Base-by-base conservation (phyloP, 35 echinoderm and acorn worm genomes). In the Holothuria glaberrima region DNA sequence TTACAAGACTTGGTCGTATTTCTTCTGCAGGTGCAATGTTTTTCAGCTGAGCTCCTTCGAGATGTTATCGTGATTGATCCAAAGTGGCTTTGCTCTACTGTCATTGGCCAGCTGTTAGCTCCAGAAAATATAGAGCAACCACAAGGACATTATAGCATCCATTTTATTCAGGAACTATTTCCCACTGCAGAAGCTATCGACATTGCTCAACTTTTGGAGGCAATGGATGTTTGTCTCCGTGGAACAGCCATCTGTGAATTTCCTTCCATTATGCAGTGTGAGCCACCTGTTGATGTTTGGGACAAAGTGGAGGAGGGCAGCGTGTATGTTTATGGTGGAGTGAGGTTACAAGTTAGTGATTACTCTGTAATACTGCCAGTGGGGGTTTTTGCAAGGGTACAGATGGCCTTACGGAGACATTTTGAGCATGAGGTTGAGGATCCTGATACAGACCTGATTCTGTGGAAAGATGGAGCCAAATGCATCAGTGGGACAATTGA, bases 381-480 rank as follows among this genome's bases (percentile, higher is more conserved):
- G 0, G 97, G 97, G 32, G 52, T 95, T 16, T 99, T 99, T 72
- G 68, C 93, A 27, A 38, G 94, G 16, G 83, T 99, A 17, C 97
- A 99, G 89, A 76, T 99, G 88, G 80, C 97, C 7, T 44, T 99
- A 25, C 48, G 93, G 38, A 90, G 91, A 81, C 92, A 95, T 73
- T 99, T 99, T 50, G 93, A 99, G 24, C 97, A 99, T 48, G 97
- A 99, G 29, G 75, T 94, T 30, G 97, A 95, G 70, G 93, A 94
- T 58, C 65, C 91, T 5, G 97, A 99, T 32, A 95, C 86, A 10
- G 97, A 99, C 41, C 85, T 99, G 31, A 70, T 92, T 62, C 59
- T 99, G 75, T 99, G 97, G 97, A 92, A 92, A 66, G 75, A 95
- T 30, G 97, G 97, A 45, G 97, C 97, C 21, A 99, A 99, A 45